Evolutionary conservation across 2,888 invertebrate species (phyloP).

Genomic region (Slavum lentiscoides): DNA sequence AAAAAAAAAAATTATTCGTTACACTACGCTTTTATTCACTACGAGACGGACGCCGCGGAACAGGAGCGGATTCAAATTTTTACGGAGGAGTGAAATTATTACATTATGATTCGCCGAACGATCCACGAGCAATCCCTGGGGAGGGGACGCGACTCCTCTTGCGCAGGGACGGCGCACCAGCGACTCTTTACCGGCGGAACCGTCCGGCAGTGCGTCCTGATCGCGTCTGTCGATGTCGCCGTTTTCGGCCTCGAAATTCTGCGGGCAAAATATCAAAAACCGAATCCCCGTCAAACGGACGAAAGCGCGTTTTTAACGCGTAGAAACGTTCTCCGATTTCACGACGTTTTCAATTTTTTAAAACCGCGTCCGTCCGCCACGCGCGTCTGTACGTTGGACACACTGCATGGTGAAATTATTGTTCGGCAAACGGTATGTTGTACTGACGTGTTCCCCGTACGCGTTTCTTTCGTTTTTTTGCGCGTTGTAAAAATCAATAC

Average conservation of each 20-base stretch:
- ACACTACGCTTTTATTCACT: no score
- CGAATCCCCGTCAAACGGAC: not conserved
- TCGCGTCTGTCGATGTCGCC: not conserved
- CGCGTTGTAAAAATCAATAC: no score
- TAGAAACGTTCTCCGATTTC: no score
- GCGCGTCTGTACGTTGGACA: no score
- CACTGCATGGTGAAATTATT: no score
- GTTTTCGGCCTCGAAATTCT: not conserved
- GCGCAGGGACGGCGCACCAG: not conserved
- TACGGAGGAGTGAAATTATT: not conserved
- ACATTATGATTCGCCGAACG: not conserved
- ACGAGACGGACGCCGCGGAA: not conserved
- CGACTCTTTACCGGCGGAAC: constrained; percentile 2
- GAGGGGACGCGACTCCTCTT: constrained; percentile 16
- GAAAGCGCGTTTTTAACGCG: no score
- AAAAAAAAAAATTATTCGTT: no score
- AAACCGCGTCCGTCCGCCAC: no score
- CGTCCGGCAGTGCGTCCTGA: constrained; percentile 32
- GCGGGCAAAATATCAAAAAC: not conserved
- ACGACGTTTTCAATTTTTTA: no score
- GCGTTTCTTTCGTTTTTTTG: no score
- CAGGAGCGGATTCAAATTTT: constrained; percentile 8
- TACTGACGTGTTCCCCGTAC: no score
- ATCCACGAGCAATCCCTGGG: not conserved
- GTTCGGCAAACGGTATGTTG: no score